Conservation (phyloP, 2,888 invertebrate species). For the Tenthredo notha region DNA sequence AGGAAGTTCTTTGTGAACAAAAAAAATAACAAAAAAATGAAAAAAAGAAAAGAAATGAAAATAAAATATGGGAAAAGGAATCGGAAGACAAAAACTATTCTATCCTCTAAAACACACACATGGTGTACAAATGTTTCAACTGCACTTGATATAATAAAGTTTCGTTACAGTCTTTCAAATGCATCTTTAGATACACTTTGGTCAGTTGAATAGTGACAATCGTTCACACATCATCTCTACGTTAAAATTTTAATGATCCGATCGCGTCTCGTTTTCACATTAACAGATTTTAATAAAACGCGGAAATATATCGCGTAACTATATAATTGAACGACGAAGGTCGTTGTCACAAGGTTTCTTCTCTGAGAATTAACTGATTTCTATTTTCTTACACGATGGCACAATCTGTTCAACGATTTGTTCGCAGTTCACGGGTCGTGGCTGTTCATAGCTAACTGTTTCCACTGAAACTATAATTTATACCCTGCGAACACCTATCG, state of each 20-base stretch:
- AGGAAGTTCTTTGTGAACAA: neutral
- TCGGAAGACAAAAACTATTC: neutral
- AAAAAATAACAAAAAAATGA: neutral
- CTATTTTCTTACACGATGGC: slow-evolving; percentile 48
- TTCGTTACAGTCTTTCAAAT: neutral
- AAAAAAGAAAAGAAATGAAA: neutral
- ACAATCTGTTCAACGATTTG: slow-evolving; percentile 20
- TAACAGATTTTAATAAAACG: neutral
- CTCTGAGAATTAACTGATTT: slow-evolving; percentile 34
- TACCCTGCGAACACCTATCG: neutral
- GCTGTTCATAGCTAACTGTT: slow-evolving; percentile 1
- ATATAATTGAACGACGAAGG: slow-evolving; percentile 27
- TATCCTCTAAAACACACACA: slow-evolving; percentile 23
- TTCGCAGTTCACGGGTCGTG: slow-evolving; percentile 6
- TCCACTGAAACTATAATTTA: neutral
- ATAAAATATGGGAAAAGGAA: neutral
- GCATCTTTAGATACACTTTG: neutral
- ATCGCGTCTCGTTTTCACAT: neutral
- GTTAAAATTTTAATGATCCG: neutral
- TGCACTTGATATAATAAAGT: neutral
- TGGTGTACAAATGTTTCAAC: slow-evolving; percentile 47
- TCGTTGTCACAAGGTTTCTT: slow-evolving; percentile 46
- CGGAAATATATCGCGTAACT: slow-evolving; percentile 11
- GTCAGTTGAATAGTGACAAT: slow-evolving; percentile 3
- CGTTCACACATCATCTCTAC: neutral